Percentiles rank a stretch among this genome's conserved stretches.
phyloP scores from a whole-genome alignment of 2,113 vertebrate species.

The Tragelaphus scriptus region DNA sequence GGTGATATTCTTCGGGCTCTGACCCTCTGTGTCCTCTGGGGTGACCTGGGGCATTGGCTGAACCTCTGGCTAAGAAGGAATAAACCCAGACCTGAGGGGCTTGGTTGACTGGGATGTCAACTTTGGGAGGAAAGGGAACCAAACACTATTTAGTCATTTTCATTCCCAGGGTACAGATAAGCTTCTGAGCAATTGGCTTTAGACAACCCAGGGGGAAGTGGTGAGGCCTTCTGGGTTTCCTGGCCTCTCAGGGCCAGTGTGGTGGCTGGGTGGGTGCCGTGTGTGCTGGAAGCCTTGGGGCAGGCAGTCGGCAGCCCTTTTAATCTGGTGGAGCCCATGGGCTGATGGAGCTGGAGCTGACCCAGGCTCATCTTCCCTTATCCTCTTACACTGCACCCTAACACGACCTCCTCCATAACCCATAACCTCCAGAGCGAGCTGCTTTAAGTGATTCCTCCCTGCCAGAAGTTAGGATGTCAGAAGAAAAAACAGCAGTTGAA shows the following conservation, averaged over 20 bases:
- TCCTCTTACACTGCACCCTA: neutral
- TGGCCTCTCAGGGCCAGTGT: neutral
- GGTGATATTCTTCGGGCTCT: neutral
- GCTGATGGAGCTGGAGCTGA: neutral
- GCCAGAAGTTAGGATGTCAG: neutral
- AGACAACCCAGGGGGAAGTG: neutral
- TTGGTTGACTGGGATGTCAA: neutral
- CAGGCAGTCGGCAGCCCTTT: neutral
- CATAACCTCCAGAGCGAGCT: neutral
- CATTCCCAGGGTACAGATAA: neutral
- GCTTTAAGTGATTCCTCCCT: neutral
- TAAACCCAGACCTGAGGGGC: neutral
- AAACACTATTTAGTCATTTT: neutral
- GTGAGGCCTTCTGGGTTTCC: neutral
- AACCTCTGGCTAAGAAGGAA: neutral
- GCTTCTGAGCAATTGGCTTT: neutral
- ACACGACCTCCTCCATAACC: neutral
- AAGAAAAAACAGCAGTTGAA: neutral
- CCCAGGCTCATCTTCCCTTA: neutral
- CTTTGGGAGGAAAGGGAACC: neutral
- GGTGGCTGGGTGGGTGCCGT: neutral
- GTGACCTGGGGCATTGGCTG: neutral
- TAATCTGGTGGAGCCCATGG: neutral
- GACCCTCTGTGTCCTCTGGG: neutral
- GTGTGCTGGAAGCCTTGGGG: neutral